These are phyloP conservation scores for Vanessa cardui DNA, from an alignment of 2,888 invertebrate genomes.

Conservation along the genomic window DNA sequence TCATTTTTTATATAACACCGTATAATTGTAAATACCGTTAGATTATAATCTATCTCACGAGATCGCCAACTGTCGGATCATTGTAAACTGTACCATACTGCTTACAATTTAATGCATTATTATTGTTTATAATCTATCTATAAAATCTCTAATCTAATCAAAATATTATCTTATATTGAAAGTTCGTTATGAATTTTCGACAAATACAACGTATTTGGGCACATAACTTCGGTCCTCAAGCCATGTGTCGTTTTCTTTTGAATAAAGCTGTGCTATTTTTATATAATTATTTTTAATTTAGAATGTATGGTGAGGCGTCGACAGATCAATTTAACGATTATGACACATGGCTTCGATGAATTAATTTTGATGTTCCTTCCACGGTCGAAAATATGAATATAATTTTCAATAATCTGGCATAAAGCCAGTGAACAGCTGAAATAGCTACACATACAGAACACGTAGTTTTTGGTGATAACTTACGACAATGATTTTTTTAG, in stretches of 20 bases:
- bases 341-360: constrained; percentile 11
- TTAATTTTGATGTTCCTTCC: constrained; percentile 9
- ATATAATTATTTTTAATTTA: neutral
- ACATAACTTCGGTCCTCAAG: too few species aligned
- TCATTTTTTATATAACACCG: too few species aligned
- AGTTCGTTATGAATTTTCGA: too few species aligned
- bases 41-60: too few species aligned
- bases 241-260: neutral
- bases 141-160: too few species aligned
- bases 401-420: constrained; percentile 22
- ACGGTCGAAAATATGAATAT: constrained; percentile 20
- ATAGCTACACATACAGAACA: constrained; percentile 24
- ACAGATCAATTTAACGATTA: neutral
- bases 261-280: neutral
- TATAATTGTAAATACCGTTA: too few species aligned
- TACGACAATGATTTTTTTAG: neutral
- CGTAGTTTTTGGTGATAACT: constrained; percentile 23
- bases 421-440: constrained; percentile 30
- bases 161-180: too few species aligned
- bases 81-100: too few species aligned
- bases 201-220: too few species aligned
- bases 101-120: too few species aligned
- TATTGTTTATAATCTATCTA: too few species aligned
- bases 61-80: too few species aligned
- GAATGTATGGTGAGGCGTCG: neutral